A percentile compares a stretch with the other conserved stretches of the same genome.
Conservation (phyloP, 2,797 vertebrate genomes). For the Gouania willdenowi region DNA sequence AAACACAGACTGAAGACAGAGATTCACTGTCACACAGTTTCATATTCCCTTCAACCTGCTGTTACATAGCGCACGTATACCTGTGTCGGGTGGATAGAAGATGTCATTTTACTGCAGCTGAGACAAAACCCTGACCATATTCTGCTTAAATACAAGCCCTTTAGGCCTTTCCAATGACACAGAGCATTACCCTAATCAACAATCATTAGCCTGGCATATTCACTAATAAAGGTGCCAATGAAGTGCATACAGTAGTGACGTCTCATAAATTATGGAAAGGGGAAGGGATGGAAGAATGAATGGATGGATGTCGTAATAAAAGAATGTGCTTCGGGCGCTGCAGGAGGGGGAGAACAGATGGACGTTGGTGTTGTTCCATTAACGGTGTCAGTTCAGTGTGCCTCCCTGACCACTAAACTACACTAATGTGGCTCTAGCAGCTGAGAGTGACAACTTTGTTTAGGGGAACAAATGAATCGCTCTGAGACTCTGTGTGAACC, state of each 20-base stretch:
- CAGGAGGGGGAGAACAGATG: conserved; percentile 44
- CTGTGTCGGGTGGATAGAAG: too few relatives aligned
- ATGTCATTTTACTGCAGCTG: too few relatives aligned
- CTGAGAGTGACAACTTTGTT: conserved; percentile 58
- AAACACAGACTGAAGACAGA: too few relatives aligned
- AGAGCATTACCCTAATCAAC: conserved; percentile 68
- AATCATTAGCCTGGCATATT: conserved; percentile 66
- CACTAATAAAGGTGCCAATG: conserved; percentile 60
- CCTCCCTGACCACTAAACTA: conserved; percentile 38
- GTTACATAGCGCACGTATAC: too few relatives aligned
- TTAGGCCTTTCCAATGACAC: conserved; percentile 58
- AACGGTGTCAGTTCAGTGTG: conserved; percentile 34
- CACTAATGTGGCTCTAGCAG: conserved; percentile 42
- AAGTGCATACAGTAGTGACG: conserved; percentile 65
- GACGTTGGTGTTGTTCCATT: conserved; percentile 37
- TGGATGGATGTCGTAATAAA: too few relatives aligned
- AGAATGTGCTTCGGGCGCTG: conserved; percentile 11
- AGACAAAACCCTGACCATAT: too few relatives aligned
- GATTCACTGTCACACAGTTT: too few relatives aligned
- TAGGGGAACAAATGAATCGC: conserved; percentile 41
- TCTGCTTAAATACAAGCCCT: conserved; percentile 40
- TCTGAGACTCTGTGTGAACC: conserved; percentile 33
- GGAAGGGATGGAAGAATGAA: conserved; percentile 34
- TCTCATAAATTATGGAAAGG: conserved; percentile 55
- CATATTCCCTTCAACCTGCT: too few relatives aligned